A percentile compares a stretch with the other conserved stretches of the same genome.
Conservation (phyloP, 1,140 invertebrate genomes). For the Geopemphigus sp. region DNA sequence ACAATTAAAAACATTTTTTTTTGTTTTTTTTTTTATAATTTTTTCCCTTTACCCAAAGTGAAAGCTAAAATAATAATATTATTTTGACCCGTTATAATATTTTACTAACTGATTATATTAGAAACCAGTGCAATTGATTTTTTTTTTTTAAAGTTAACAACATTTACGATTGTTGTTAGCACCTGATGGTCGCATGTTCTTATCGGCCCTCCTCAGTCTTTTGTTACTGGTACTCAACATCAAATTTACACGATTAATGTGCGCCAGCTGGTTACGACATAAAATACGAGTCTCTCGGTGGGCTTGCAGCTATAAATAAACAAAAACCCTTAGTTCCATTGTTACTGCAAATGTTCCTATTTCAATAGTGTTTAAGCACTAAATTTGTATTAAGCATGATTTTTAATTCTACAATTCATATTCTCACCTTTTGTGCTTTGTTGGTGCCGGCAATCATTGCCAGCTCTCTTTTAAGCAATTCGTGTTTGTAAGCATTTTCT, state of each 20-base stretch:
- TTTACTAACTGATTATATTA: conserved; percentile 45
- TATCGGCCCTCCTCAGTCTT: conserved; percentile 64
- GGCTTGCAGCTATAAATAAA: conserved; percentile 50
- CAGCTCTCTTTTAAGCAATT: conserved; percentile 44
- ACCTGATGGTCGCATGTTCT: conserved; percentile 64
- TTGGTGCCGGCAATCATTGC: conserved; percentile 47
- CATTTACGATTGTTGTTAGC: conserved; percentile 75
- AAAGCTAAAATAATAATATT: conserved; percentile 37
- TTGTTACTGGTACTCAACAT: conserved; percentile 65
- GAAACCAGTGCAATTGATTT: conserved; percentile 38
- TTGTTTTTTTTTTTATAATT: conserved; percentile 11
- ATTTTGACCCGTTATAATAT: conserved; percentile 35
- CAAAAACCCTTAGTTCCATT: not conserved
- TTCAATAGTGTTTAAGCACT: not conserved
- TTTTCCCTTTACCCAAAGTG: conserved; percentile 39
- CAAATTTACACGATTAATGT: conserved; percentile 64
- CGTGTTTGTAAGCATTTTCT: conserved; percentile 46
- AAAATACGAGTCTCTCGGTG: conserved; percentile 58
- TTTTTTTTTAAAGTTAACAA: conserved; percentile 54
- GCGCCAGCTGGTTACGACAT: conserved; percentile 62
- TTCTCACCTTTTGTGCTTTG: conserved; percentile 38
- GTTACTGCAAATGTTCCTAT: not conserved
- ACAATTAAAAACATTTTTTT: conserved; percentile 25
- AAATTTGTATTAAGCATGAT: not conserved
- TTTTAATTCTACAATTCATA: not conserved